A percentile compares a stretch with the other conserved stretches of the same genome.
Conservation (phyloP, 2,888 invertebrate genomes). For the Boloria euphrosyne region DNA sequence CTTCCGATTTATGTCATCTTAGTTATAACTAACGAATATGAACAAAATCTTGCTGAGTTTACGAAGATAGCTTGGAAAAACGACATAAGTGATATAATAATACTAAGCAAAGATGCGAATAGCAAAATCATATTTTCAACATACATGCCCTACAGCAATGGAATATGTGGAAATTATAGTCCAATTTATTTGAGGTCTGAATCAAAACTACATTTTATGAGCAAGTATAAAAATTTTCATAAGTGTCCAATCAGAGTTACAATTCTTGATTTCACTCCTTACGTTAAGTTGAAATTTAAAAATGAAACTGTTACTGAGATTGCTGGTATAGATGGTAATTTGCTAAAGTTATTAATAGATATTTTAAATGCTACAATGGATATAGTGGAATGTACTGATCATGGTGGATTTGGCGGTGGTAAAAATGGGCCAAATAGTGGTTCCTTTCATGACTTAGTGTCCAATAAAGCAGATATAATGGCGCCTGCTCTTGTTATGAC, state of each 20-base stretch:
- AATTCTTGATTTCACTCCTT: conserved; percentile 48
- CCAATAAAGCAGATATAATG: conserved; percentile 52
- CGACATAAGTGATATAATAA: conserved; percentile 55
- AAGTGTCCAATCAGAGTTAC: conserved; percentile 54
- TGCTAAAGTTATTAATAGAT: conserved; percentile 46
- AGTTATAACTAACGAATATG: conserved; percentile 42
- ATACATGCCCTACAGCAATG: conserved; percentile 54
- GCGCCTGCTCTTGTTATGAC: conserved; percentile 45
- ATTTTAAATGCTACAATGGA: conserved; percentile 50
- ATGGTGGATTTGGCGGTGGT: conserved; percentile 45
- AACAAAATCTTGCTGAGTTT: conserved; percentile 39
- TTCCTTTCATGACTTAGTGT: conserved; percentile 49
- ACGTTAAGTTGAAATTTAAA: conserved; percentile 40
- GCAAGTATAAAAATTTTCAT: conserved; percentile 57
- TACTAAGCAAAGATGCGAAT: conserved; percentile 44
- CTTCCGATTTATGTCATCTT: conserved; percentile 51
- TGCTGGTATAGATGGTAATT: conserved; percentile 52
- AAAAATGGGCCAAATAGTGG: conserved; percentile 48
- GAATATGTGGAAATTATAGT: conserved; percentile 50
- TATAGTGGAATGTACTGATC: conserved; percentile 41
- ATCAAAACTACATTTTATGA: conserved; percentile 48
- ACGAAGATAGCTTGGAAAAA: conserved; percentile 54
- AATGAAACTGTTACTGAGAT: conserved; percentile 47
- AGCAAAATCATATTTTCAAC: conserved; percentile 49
- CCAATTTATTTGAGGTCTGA: conserved; percentile 46